Percentiles rank a stretch among this genome's conserved stretches.
These are phyloP conservation scores for Heliangelus exortis DNA, from an alignment of 2,797 vertebrate species.

Conservation along the genomic window DNA sequence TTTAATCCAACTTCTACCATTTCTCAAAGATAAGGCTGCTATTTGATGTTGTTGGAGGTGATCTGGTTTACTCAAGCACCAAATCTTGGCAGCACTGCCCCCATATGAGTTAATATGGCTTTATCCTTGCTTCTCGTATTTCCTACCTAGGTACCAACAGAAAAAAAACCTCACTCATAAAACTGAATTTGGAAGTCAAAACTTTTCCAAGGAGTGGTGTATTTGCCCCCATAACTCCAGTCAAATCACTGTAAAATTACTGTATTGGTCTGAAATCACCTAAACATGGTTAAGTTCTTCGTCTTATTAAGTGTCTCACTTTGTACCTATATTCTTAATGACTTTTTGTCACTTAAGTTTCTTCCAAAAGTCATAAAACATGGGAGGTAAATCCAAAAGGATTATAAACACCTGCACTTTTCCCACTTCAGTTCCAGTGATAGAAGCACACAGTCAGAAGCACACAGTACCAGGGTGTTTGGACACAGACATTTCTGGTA, in stretches of 20 bases:
- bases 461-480: neutral
- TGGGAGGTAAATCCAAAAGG: neutral
- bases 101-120: neutral
- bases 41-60: neutral
- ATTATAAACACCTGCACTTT: neutral
- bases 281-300: neutral
- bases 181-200: neutral
- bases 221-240: neutral
- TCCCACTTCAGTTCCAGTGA: neutral
- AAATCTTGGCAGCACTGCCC: neutral
- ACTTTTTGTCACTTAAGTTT: neutral
- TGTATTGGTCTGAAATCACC: neutral
- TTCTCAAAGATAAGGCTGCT: constrained; percentile 19
- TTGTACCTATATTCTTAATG: neutral
- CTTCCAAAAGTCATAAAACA: neutral
- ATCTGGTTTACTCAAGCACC: neutral
- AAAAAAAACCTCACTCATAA: neutral
- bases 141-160: neutral
- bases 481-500: neutral
- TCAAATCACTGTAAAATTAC: neutral
- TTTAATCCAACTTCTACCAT: neutral
- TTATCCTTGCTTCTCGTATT: neutral
- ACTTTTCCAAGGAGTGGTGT: neutral
- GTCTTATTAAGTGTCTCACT: neutral
- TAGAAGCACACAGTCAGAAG: neutral